These are phyloP conservation scores for Zaprionus camerounensis DNA, from an alignment of 1,140 invertebrate species.

Conservation along the genomic window DNA sequence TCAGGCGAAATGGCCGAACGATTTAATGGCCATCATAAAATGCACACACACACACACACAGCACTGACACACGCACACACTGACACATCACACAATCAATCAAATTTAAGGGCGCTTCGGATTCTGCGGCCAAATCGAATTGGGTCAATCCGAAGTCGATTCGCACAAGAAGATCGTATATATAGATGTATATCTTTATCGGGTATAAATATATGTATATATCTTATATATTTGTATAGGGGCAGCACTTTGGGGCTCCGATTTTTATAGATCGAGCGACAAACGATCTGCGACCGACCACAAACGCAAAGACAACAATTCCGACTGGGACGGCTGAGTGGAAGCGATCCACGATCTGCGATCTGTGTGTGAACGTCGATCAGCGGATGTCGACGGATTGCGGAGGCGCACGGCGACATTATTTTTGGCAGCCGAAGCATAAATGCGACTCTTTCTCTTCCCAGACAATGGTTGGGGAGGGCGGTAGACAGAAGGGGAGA, in stretches of 20 bases:
- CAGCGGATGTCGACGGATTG: slow-evolving; percentile 24
- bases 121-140: slow-evolving; percentile 4
- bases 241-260: slow-evolving; percentile 20
- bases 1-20: slow-evolving; percentile 49
- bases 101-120: slow-evolving; percentile 19
- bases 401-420: slow-evolving; percentile 57
- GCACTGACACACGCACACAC: neutral
- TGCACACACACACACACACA: slow-evolving; percentile 18
- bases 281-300: slow-evolving; percentile 61
- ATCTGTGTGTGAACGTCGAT: slow-evolving; percentile 16
- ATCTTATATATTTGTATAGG: slow-evolving; percentile 5
- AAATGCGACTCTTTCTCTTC: slow-evolving; percentile 16
- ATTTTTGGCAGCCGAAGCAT: slow-evolving; percentile 74
- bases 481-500: neutral
- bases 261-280: slow-evolving; percentile 32
- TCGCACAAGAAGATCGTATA: slow-evolving; percentile 3
- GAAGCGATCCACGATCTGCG: slow-evolving; percentile 17
- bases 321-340: slow-evolving; percentile 61
- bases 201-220: slow-evolving; percentile 11
- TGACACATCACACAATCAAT: slow-evolving; percentile 25
- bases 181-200: neutral
- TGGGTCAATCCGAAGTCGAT: slow-evolving; percentile 11
- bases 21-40: slow-evolving; percentile 56
- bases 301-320: slow-evolving; percentile 71
- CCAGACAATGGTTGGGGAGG: neutral